phyloP scores from a whole-genome alignment of 2,797 vertebrate genomes.

The Oreochromis mossambicus region DNA sequence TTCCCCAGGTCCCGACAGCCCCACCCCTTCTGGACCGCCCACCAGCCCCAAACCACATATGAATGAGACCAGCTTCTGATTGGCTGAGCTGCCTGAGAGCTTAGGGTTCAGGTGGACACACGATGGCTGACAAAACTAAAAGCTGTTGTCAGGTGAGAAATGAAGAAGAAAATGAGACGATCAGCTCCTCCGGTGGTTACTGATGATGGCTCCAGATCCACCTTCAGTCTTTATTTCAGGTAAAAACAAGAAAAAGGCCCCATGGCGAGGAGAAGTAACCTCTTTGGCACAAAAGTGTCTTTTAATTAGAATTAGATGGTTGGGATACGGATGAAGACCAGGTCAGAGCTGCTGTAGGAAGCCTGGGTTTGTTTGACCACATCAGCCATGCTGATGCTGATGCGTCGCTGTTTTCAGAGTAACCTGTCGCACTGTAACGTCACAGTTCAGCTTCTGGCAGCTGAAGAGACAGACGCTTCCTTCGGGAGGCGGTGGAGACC shows the following conservation, averaged over 20 bases:
- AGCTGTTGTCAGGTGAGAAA: not conserved
- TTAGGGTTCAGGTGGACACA: accelerated
- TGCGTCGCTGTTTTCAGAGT: not conserved
- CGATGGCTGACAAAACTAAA: not conserved
- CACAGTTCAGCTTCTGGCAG: not conserved
- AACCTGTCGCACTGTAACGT: accelerated
- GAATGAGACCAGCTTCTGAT: constrained; percentile 89
- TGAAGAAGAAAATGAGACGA: not conserved
- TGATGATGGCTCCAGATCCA: not conserved
- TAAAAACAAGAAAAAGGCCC: not conserved
- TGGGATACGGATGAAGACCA: not conserved
- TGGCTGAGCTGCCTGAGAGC: not conserved
- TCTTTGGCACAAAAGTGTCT: not conserved
- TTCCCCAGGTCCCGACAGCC: not conserved
- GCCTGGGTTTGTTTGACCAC: not conserved
- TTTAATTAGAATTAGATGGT: not conserved
- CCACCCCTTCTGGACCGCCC: constrained; percentile 12
- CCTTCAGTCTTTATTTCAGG: not conserved
- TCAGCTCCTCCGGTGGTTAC: accelerated
- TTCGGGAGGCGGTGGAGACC: not conserved
- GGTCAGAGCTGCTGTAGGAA: not conserved
- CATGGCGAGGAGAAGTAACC: not conserved
- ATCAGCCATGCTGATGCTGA: not conserved
- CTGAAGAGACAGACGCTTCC: not conserved
- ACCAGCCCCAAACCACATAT: constrained; percentile 77